These are phyloP conservation scores for Psilopsiagon aymara DNA, from an alignment of 2,113 vertebrate species.

Conservation along the genomic window DNA sequence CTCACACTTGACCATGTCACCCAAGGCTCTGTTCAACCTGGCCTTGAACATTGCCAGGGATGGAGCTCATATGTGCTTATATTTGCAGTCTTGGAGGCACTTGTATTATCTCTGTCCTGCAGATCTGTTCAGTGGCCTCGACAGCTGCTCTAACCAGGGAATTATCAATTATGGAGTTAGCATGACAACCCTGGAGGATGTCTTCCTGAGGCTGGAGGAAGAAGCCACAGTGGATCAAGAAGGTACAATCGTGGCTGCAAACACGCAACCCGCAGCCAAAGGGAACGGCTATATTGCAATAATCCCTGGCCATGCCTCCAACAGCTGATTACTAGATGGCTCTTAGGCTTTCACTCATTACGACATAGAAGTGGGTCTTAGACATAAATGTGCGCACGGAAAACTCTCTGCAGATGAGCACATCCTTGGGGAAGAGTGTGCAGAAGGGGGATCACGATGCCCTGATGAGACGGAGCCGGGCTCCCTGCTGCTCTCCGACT, in stretches of 20 bases:
- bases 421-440: constrained; percentile 67
- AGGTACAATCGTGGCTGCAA: constrained; percentile 65
- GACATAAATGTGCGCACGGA: rapidly evolving
- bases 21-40: not conserved
- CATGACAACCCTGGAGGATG: constrained; percentile 92
- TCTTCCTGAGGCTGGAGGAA: constrained; percentile 89
- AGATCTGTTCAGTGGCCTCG: constrained; percentile 88
- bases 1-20: not conserved
- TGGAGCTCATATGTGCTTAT: not conserved
- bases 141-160: constrained; percentile 76
- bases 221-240: constrained; percentile 79
- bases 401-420: constrained; percentile 75
- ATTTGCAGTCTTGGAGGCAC: not conserved
- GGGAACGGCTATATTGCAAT: not conserved
- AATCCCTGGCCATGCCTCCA: not conserved
- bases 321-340: not conserved
- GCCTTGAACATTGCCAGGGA: not conserved
- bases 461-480: constrained; percentile 60
- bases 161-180: constrained; percentile 89
- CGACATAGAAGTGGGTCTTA: not conserved
- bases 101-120: not conserved
- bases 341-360: no score
- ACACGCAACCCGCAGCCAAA: rapidly evolving
- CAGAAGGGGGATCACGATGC: constrained; percentile 49
- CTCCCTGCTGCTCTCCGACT: constrained; percentile 70